Evolutionary conservation across 2,888 invertebrate species (phyloP).

Genomic region (Galeopsomyia nigrocyanea): DNA sequence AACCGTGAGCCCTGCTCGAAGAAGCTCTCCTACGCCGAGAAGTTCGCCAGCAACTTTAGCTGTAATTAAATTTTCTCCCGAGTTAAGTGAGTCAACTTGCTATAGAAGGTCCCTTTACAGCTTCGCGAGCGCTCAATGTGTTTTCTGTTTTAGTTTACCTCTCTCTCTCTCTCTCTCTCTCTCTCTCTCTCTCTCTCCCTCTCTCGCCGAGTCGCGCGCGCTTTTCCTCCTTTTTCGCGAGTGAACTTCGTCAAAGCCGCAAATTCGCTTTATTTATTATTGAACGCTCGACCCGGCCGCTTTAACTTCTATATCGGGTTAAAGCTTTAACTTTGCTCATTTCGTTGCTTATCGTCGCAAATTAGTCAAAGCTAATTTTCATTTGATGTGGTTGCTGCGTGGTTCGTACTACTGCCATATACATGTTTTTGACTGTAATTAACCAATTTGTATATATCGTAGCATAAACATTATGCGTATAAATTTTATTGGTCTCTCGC

Average conservation of each 20-base stretch:
- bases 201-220: neutral
- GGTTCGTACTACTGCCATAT: too few relatives aligned
- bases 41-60: conserved; percentile 30
- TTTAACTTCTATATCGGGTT: neutral
- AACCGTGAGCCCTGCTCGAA: conserved; percentile 10
- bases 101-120: neutral
- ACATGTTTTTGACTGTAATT: too few relatives aligned
- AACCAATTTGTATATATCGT: too few relatives aligned
- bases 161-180: neutral
- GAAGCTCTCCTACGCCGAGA: conserved; percentile 36
- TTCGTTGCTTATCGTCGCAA: too few relatives aligned
- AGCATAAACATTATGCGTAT: too few relatives aligned
- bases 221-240: neutral
- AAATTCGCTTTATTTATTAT: conserved; percentile 1
- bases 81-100: conserved; percentile 9
- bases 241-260: conserved; percentile 16
- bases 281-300: neutral
- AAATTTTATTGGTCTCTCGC: too few relatives aligned
- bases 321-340: conserved; percentile 1
- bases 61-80: conserved; percentile 14
- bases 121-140: conserved; percentile 2
- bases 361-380: too few relatives aligned
- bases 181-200: neutral
- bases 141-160: conserved; percentile 4
- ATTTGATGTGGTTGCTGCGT: too few relatives aligned